A percentile compares a stretch with the other conserved stretches of the same genome.
Evolutionary conservation across 2,888 invertebrate species (phyloP).

Genomic region (Tetragonisca angustula): DNA sequence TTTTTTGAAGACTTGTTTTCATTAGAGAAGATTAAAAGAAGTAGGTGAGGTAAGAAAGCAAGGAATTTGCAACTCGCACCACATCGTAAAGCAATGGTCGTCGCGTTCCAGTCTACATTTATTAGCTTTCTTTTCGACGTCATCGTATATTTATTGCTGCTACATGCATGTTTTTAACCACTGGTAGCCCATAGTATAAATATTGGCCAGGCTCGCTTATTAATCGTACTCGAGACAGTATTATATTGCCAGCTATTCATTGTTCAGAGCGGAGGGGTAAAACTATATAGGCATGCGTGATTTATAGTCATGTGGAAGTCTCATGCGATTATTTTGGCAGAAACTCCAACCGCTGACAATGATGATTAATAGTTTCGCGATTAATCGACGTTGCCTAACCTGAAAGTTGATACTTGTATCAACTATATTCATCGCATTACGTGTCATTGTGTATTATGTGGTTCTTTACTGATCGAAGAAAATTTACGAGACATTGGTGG

Average conservation of each 20-base stretch:
- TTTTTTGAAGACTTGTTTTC: background rate
- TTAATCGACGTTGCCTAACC: background rate
- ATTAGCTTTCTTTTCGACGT: background rate
- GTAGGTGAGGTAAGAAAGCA: no score
- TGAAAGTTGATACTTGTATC: background rate
- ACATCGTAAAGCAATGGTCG: no score
- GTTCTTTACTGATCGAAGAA: background rate
- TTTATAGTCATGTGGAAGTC: slow-evolving; percentile 22
- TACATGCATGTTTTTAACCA: background rate
- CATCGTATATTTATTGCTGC: background rate
- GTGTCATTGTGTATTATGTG: no score
- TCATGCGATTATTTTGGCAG: slow-evolving; percentile 29
- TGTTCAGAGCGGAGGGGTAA: background rate
- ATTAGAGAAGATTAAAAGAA: background rate
- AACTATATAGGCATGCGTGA: slow-evolving; percentile 1
- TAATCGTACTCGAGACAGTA: slow-evolving; percentile 28
- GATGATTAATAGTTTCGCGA: slow-evolving; percentile 41
- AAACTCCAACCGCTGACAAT: background rate
- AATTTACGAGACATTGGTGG: background rate
- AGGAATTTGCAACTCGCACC: background rate
- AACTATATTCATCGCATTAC: no score
- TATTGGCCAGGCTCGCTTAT: slow-evolving; percentile 4
- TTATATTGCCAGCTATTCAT: slow-evolving; percentile 18
- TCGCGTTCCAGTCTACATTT: background rate
- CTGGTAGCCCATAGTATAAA: background rate